These are phyloP conservation scores for Formica aserva DNA, from an alignment of 2,888 invertebrate genomes.

Conservation along the genomic window DNA sequence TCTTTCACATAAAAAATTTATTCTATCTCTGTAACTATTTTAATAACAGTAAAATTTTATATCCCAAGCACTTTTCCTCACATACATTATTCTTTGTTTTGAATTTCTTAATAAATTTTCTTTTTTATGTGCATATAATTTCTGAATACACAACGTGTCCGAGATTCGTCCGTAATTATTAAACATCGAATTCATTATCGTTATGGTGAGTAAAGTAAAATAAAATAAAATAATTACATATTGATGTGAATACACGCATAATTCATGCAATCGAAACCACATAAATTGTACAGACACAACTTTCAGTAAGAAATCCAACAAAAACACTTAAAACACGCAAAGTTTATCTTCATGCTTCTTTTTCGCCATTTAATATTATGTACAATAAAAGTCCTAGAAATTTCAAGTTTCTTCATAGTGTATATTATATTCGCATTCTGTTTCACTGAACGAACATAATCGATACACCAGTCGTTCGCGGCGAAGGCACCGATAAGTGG, in stretches of 20 bases:
- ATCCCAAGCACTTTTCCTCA: background rate
- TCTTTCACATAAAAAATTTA: background rate
- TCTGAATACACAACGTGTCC: constrained; percentile 71
- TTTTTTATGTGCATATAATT: constrained; percentile 75
- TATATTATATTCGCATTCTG: constrained; percentile 9
- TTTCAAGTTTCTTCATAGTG: background rate
- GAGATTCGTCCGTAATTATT: constrained; percentile 65
- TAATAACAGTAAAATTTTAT: background rate
- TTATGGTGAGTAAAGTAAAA: constrained; percentile 74
- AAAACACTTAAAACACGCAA: background rate
- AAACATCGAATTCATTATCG: constrained; percentile 66
- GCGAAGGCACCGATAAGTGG: constrained; percentile 41
- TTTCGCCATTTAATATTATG: background rate
- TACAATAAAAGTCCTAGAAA: background rate
- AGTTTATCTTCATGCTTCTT: background rate
- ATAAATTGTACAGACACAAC: background rate
- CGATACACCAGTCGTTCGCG: constrained; percentile 21
- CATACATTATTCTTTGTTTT: background rate
- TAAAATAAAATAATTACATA: constrained; percentile 34
- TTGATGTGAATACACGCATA: constrained; percentile 31
- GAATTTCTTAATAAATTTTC: constrained; percentile 63
- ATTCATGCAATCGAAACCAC: constrained; percentile 38
- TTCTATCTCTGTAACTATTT: background rate
- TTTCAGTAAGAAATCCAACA: background rate
- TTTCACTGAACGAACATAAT: constrained; percentile 29